phyloP scores from a whole-genome alignment of 2,888 invertebrate species.

The Mimachlamys varia region DNA sequence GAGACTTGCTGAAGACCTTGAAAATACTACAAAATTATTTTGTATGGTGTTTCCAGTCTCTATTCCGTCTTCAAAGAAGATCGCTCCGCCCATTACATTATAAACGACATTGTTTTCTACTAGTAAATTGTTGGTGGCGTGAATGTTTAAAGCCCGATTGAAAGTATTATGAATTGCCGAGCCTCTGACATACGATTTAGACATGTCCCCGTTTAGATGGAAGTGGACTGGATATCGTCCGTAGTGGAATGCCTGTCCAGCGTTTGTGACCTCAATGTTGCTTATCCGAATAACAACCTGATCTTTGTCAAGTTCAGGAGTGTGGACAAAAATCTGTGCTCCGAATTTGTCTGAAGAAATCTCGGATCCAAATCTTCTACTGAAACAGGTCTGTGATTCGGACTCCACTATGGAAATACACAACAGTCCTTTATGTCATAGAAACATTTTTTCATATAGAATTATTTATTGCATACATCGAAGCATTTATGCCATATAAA shows the following conservation, averaged over 20 bases:
- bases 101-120: slow-evolving; percentile 74
- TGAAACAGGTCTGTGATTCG: slow-evolving; percentile 78
- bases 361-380: slow-evolving; percentile 77
- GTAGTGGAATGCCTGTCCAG: slow-evolving; percentile 78
- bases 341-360: slow-evolving; percentile 78
- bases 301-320: slow-evolving; percentile 57
- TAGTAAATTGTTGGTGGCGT: slow-evolving; percentile 71
- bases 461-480: not conserved
- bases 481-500: too few species aligned
- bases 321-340: slow-evolving; percentile 73
- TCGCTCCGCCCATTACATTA: slow-evolving; percentile 79
- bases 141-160: slow-evolving; percentile 79
- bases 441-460: too few species aligned
- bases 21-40: slow-evolving; percentile 77
- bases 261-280: slow-evolving; percentile 73
- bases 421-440: not conserved
- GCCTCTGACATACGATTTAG: slow-evolving; percentile 73
- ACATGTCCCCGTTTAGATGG: slow-evolving; percentile 77
- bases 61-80: slow-evolving; percentile 79
- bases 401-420: slow-evolving; percentile 72
- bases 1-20: slow-evolving; percentile 72
- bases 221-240: slow-evolving; percentile 79
- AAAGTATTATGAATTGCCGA: slow-evolving; percentile 74
- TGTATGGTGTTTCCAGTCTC: slow-evolving; percentile 75
- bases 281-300: slow-evolving; percentile 62